A percentile compares a stretch with the other conserved stretches of the same genome.
phyloP scores from a whole-genome alignment of 2,113 vertebrate species.

The Illadopsis cleaveri region DNA sequence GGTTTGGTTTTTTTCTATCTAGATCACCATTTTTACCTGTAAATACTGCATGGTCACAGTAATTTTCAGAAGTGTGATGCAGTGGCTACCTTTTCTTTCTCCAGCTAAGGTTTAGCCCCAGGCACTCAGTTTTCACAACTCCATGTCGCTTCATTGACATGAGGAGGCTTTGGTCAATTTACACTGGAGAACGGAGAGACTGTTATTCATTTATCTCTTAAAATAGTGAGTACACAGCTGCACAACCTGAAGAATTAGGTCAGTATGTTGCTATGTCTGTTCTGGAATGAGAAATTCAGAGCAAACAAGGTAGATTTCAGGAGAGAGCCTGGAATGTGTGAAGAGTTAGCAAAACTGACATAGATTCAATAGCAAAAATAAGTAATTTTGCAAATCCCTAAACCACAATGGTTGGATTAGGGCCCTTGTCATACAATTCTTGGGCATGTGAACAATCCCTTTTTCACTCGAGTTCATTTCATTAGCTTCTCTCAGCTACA shows the following conservation, averaged over 20 bases:
- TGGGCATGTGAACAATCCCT: constrained; percentile 54
- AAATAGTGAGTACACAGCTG: constrained; percentile 45
- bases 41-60: not conserved
- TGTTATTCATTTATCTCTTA: constrained; percentile 40
- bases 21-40: not conserved
- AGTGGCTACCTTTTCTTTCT: not conserved
- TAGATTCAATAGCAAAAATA: constrained; percentile 42
- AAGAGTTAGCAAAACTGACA: constrained; percentile 51
- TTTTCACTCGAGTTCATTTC: constrained; percentile 63
- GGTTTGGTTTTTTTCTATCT: not conserved
- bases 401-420: constrained; percentile 54
- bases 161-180: constrained; percentile 26
- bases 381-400: constrained; percentile 52
- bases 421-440: constrained; percentile 35
- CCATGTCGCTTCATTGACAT: not conserved
- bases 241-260: constrained; percentile 24
- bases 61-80: not conserved
- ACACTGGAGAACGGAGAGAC: not conserved
- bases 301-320: constrained; percentile 49
- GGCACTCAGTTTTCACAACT: not conserved
- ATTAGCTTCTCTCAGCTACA: constrained; percentile 57
- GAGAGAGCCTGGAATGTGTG: constrained; percentile 41
- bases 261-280: constrained; percentile 7
- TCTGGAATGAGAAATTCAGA: constrained; percentile 36
- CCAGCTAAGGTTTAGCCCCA: not conserved